Base-by-base conservation (phyloP, 2,888 invertebrate species). In the Isotomurus palustris region DNA sequence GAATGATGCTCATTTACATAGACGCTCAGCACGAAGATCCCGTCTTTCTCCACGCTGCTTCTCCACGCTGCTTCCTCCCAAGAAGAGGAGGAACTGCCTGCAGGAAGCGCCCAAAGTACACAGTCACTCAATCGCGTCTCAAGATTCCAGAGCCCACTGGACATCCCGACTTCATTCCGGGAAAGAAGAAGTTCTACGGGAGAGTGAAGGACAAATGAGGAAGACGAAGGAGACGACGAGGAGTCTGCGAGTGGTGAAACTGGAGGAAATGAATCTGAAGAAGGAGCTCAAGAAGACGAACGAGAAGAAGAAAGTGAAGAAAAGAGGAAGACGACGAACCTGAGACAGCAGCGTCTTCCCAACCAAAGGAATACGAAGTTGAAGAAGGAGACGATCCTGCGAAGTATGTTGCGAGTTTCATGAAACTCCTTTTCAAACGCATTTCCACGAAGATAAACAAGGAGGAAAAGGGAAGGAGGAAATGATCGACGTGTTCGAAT, bases 21-120 rank as follows among this genome's bases (percentile, higher is more conserved):
- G 61, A 64, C 43, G 64, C 61, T 6, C 48, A 40, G 17, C 58
- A 58, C 10, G 59, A 61, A 22, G 64, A 64, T 32, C 64, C 64
- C 17, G 50, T 50, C 19, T 64, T 64, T 43, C 28, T 57, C 41
- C 58, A 61, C 28, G 51, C 56, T 5, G 54, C 45, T 29, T 25
- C 50, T n/a, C 12, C 10, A 2, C 22, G 38, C 1, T 51, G 56
- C 10, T 49, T 48, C 4, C n/a, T 49, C 2, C 1, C 8, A 27
- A 12, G 25, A 17, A 5, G 21, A 21, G 5, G 27, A 17, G 45
- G 44, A 40, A 38, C 40, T 10, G 38, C 54, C 8, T 43, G 44
- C 10, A 55, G 50, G 28, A 44, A 40, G 14, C 44, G 60, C 17
- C 32, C 55, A 10, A 38, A 43, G n/a, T 64, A 64, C 52, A 25